phyloP scores from a whole-genome alignment of 2,113 vertebrate species.

The Clupea harengus region DNA sequence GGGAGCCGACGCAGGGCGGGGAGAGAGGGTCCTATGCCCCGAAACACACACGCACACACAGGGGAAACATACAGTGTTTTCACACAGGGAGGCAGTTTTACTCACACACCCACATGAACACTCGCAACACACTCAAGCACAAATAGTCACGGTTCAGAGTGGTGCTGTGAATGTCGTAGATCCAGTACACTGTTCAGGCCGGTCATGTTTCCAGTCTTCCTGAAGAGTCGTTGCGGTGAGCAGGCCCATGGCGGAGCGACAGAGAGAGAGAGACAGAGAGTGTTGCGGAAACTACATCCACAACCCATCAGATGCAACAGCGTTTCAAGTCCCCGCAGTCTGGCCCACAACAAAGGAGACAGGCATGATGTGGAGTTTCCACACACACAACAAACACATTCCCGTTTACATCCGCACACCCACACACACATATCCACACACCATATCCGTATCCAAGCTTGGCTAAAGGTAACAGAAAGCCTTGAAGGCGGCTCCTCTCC shows the following conservation, averaged over 20 bases:
- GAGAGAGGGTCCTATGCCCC: not conserved
- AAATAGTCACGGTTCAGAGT: slow-evolving; percentile 24
- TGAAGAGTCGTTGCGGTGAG: slow-evolving; percentile 65
- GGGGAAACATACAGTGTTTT: not conserved
- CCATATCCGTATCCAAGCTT: slow-evolving; percentile 39
- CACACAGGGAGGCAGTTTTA: not conserved
- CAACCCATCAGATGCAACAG: not conserved
- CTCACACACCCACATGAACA: not conserved
- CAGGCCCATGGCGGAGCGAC: slow-evolving; percentile 69
- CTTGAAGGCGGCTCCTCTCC: slow-evolving; percentile 42
- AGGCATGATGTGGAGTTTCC: slow-evolving; percentile 56
- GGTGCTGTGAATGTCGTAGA: slow-evolving; percentile 39
- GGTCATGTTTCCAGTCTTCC: slow-evolving; percentile 68
- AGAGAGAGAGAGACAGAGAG: slow-evolving; percentile 1
- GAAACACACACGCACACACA: not conserved
- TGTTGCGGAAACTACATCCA: not conserved
- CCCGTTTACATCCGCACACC: slow-evolving; percentile 21
- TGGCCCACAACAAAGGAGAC: slow-evolving; percentile 46
- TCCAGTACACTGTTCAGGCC: slow-evolving; percentile 55
- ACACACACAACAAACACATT: slow-evolving; percentile 37
- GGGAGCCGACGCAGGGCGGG: not conserved
- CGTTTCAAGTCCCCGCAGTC: slow-evolving; percentile 54
- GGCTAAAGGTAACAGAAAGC: slow-evolving; percentile 68
- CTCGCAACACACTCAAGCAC: slow-evolving; percentile 22
- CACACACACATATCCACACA: slow-evolving; percentile 46